Conservation (phyloP, 1,140 invertebrate species). For the Drosophila jambulina region DNA sequence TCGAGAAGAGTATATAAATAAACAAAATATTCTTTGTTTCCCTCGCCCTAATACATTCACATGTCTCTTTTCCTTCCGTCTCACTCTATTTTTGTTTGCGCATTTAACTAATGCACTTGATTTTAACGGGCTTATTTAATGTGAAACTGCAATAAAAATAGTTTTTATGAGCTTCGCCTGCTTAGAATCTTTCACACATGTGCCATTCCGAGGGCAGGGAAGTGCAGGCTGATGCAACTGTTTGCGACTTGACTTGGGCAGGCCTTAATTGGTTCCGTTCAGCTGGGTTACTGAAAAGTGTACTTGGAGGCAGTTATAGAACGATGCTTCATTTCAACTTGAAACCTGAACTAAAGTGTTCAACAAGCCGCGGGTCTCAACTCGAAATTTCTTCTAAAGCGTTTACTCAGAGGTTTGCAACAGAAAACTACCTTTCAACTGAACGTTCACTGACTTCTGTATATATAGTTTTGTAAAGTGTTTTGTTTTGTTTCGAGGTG, state of each 20-base stretch:
- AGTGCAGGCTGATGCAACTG: slow-evolving; percentile 12
- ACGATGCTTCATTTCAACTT: neutral
- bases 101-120: slow-evolving; percentile 53
- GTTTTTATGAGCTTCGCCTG: slow-evolving; percentile 21
- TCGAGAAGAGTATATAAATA: slow-evolving; percentile 25
- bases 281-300: neutral
- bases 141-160: slow-evolving; percentile 46
- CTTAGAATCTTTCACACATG: slow-evolving; percentile 6
- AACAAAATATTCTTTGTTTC: slow-evolving; percentile 11
- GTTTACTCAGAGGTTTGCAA: neutral
- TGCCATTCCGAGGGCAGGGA: neutral
- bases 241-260: slow-evolving; percentile 13
- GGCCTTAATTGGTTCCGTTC: slow-evolving; percentile 14
- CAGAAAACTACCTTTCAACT: neutral
- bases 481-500: too few species aligned
- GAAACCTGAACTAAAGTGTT: neutral
- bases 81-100: slow-evolving; percentile 34
- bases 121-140: slow-evolving; percentile 52
- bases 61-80: neutral
- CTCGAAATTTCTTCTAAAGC: neutral
- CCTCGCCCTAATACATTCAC: neutral
- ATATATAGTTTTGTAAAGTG: too few species aligned
- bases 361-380: neutral
- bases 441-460: neutral
- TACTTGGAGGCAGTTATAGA: slow-evolving; percentile 10